phyloP scores from a whole-genome alignment of 2,888 invertebrate genomes.

The Caenorhabditis sinica region DNA sequence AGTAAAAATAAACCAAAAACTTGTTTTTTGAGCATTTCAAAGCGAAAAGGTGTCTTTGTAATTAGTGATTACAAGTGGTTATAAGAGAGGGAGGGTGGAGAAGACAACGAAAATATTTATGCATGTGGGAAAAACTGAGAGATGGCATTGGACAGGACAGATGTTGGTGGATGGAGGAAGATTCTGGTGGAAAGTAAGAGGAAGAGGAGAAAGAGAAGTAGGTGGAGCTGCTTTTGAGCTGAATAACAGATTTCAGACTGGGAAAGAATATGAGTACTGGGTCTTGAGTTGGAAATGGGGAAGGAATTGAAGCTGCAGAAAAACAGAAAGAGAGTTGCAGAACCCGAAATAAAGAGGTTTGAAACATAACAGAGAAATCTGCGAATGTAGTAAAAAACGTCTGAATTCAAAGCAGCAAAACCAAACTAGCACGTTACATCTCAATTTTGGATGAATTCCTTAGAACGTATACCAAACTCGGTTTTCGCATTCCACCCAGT shows the following conservation, averaged over 20 bases:
- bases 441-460: too few relatives aligned
- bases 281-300: background rate
- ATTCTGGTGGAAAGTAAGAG: background rate
- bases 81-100: slow-evolving; percentile 12
- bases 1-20: background rate
- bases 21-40: slow-evolving; percentile 32
- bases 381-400: too few relatives aligned
- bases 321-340: background rate
- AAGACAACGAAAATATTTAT: slow-evolving; percentile 49
- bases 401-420: too few relatives aligned
- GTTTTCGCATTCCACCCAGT: background rate
- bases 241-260: slow-evolving; percentile 15
- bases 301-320: background rate
- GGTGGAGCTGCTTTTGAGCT: background rate
- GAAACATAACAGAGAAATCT: background rate
- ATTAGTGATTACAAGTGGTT: slow-evolving; percentile 47
- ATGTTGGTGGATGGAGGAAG: slow-evolving; percentile 16
- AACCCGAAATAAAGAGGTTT: background rate
- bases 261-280: background rate
- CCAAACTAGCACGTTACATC: too few relatives aligned
- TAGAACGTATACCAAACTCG: background rate
- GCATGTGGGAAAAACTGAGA: slow-evolving; percentile 54
- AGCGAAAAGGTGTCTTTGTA: slow-evolving; percentile 15
- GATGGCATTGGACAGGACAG: slow-evolving; percentile 10
- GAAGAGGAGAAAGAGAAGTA: background rate